Evolutionary conservation across 2,888 invertebrate genomes (phyloP).

Genomic region (Automeris io): DNA sequence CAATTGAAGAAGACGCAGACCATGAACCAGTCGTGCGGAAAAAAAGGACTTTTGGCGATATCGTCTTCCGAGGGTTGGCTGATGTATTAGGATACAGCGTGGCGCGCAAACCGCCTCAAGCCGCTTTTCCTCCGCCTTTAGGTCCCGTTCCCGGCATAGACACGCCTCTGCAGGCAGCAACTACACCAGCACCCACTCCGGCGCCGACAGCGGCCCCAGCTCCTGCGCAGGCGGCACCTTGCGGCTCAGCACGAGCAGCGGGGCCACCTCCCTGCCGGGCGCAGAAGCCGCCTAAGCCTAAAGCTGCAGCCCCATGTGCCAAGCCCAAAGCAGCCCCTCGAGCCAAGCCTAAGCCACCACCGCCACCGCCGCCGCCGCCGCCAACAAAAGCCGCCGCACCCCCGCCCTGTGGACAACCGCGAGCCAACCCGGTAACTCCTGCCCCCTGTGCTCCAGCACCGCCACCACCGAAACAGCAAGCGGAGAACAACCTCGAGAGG

Average conservation of each 20-base stretch:
- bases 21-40: constrained; percentile 60
- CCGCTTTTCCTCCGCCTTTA: constrained; percentile 60
- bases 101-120: constrained; percentile 49
- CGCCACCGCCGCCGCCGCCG: constrained; percentile 42
- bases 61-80: constrained; percentile 70
- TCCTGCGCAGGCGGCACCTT: constrained; percentile 18
- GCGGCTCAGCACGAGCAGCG: constrained; percentile 24
- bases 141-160: constrained; percentile 64
- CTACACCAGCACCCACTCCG: constrained; percentile 29
- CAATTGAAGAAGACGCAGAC: constrained; percentile 33
- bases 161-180: constrained; percentile 43
- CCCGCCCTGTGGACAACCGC: constrained; percentile 47
- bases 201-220: constrained; percentile 28
- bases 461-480: constrained; percentile 35
- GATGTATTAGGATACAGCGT: constrained; percentile 67
- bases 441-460: constrained; percentile 35
- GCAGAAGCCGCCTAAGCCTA: constrained; percentile 35
- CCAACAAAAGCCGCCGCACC: constrained; percentile 57
- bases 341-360: constrained; percentile 36
- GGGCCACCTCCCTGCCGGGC: constrained; percentile 29
- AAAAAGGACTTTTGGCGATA: constrained; percentile 69
- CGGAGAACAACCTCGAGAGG: constrained; percentile 46
- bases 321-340: constrained; percentile 47
- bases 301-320: constrained; percentile 48
- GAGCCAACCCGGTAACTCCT: too few species aligned